A percentile compares a stretch with the other conserved stretches of the same genome.
These are phyloP conservation scores for Ceratina japonica DNA, from an alignment of 1,140 invertebrate genomes.

Conservation along the genomic window DNA sequence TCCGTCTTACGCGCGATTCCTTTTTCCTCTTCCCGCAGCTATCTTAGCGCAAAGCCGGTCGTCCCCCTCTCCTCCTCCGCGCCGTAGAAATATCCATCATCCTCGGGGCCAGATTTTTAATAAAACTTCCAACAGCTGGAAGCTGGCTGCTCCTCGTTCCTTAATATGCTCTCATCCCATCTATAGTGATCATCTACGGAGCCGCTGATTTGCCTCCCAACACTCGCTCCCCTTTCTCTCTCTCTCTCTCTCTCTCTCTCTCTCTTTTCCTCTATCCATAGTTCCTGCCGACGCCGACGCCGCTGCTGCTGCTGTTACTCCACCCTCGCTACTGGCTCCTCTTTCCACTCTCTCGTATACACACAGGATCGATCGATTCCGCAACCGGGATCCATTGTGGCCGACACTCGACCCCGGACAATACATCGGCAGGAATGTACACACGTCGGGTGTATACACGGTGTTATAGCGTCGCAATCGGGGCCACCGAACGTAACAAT, in stretches of 20 bases:
- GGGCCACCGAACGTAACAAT: conserved; percentile 25
- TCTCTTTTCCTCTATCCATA: not conserved
- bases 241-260: not conserved
- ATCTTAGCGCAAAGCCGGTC: conserved; percentile 18
- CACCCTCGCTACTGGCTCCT: conserved; percentile 3
- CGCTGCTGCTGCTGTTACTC: not conserved
- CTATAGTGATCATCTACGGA: conserved; percentile 64
- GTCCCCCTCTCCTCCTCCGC: not conserved
- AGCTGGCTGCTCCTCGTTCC: conserved; percentile 49
- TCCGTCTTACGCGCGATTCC: not conserved
- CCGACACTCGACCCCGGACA: conserved; percentile 58
- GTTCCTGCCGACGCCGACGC: not conserved
- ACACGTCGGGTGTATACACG: conserved; percentile 47
- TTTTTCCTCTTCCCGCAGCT: not conserved
- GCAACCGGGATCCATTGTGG: conserved; percentile 62
- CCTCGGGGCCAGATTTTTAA: conserved; percentile 64
- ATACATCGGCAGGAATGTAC: conserved; percentile 55
- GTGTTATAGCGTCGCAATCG: conserved; percentile 58
- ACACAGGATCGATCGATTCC: conserved; percentile 58
- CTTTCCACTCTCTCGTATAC: conserved; percentile 32
- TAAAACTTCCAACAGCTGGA: conserved; percentile 63
- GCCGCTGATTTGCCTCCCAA: conserved; percentile 62
- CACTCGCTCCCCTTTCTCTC: conserved; percentile 17
- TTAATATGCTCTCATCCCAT: conserved; percentile 67
- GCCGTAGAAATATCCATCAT: conserved; percentile 65